Conservation (phyloP, 2,113 vertebrate species). For the Oncorhynchus tshawytscha region DNA sequence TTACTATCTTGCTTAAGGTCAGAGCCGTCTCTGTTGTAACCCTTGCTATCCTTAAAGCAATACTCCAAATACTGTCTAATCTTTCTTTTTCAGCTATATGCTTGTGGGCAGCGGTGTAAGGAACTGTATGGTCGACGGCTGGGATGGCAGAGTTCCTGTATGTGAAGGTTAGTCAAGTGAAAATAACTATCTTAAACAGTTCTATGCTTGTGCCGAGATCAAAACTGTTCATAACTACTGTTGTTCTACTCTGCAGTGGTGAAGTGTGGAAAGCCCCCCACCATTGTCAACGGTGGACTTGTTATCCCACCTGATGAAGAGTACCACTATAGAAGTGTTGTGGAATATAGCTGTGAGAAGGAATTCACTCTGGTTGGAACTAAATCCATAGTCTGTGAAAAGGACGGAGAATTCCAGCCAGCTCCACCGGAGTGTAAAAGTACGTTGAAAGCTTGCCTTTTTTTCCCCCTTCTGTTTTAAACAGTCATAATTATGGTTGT, state of each 20-base stretch:
- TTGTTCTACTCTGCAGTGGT: constrained; percentile 46
- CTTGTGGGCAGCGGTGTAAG: rapidly evolving
- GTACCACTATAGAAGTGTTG: rapidly evolving
- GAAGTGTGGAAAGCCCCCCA: background rate
- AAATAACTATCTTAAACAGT: too few species aligned
- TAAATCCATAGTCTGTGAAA: background rate
- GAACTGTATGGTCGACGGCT: constrained; percentile 5
- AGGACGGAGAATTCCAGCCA: constrained; percentile 15
- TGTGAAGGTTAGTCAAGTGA: constrained; percentile 62
- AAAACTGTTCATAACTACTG: background rate
- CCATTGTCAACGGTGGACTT: rapidly evolving
- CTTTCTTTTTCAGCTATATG: background rate
- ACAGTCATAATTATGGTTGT: background rate
- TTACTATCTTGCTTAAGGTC: background rate
- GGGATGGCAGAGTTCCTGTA: background rate
- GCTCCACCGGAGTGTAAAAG: constrained; percentile 46
- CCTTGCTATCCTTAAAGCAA: background rate
- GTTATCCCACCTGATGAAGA: rapidly evolving
- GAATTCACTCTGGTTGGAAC: constrained; percentile 20
- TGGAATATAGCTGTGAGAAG: background rate
- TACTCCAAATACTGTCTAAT: background rate
- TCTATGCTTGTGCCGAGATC: too few species aligned
- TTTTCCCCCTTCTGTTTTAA: background rate
- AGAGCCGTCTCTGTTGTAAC: background rate
- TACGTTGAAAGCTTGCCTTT: background rate